Conservation (phyloP, 2,888 invertebrate genomes). For the Tinea semifulvella region DNA sequence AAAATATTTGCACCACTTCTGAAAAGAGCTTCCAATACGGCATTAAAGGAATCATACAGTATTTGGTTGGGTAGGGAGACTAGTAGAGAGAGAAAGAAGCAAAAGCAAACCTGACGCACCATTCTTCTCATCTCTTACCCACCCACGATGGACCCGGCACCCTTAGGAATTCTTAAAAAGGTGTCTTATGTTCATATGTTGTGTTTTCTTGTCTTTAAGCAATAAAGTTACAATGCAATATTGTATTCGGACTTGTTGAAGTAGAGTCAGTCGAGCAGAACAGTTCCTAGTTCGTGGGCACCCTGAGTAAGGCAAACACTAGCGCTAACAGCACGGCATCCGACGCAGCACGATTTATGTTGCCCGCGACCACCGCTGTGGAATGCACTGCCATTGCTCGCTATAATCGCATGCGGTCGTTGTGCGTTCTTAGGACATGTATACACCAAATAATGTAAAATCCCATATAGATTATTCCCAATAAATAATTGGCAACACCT, state of each 20-base stretch:
- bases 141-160: too few relatives aligned
- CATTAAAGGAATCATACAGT: too few relatives aligned
- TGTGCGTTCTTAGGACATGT: constrained; percentile 4
- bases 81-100: too few relatives aligned
- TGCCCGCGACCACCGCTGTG: constrained; percentile 12
- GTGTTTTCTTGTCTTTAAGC: too few relatives aligned
- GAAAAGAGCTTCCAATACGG: too few relatives aligned
- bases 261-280: not conserved
- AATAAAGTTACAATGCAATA: too few relatives aligned
- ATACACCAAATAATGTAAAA: not conserved
- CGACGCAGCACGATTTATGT: constrained; percentile 15
- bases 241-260: too few relatives aligned
- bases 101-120: not conserved
- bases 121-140: too few relatives aligned
- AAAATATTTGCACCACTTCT: too few relatives aligned
- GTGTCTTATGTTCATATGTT: not conserved
- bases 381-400: constrained; percentile 13
- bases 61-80: too few relatives aligned
- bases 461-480: too few relatives aligned
- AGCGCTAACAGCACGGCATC: constrained; percentile 12
- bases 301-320: constrained; percentile 10
- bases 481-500: too few relatives aligned
- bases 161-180: not conserved
- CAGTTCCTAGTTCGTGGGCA: not conserved
- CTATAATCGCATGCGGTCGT: constrained; percentile 13